Base-by-base conservation (phyloP, 2,797 vertebrate species). In the Molossus molossus region DNA sequence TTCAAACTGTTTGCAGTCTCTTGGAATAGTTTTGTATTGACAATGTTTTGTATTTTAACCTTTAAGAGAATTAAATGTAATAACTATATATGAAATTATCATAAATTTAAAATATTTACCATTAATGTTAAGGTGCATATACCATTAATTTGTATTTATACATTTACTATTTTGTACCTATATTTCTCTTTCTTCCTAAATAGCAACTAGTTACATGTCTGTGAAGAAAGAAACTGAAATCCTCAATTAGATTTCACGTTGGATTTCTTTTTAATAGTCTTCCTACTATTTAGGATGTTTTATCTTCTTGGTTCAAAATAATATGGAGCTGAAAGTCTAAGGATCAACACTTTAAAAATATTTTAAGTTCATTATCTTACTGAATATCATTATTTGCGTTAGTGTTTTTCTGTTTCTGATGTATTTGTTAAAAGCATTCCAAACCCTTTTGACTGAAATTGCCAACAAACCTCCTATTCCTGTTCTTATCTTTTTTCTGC, bases 1-100 rank as follows among this genome's bases (percentile, higher is more conserved):
- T 94, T 94, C 53, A 85, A 82, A 88, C 90, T 94, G 87, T 80
- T 93, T 96, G 40, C 7, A 93, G 18, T 94, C 1, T 85, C 69
- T 64, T 72, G 1, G 1, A 95, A 88, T 0, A 88, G 50, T 92
- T 90, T 96, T 65, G 14, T 70, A 58, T 90, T 84, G 70, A 92
- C 15, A 33, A 37, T 67, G 1, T 64, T 70, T 64, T 86, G 1
- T 55, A 29, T 58, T 88, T 96, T 92, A 91, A 84, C 12, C 3
- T 87, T 91, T 60, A 79, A 67, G 33, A 81, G 0, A 67, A 55
- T 27, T 29, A 29, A 8, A 65, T 87, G 6, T 57, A 25, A 1
- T 21, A 90, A 85, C 70, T 90, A 29, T 29, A 70, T 57, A 6
- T 62, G 83, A 5, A 90, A 65, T 93, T 70, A 67, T 20, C 12